phyloP scores from a whole-genome alignment of 2,113 vertebrate species.

The Rhipidura dahli region DNA sequence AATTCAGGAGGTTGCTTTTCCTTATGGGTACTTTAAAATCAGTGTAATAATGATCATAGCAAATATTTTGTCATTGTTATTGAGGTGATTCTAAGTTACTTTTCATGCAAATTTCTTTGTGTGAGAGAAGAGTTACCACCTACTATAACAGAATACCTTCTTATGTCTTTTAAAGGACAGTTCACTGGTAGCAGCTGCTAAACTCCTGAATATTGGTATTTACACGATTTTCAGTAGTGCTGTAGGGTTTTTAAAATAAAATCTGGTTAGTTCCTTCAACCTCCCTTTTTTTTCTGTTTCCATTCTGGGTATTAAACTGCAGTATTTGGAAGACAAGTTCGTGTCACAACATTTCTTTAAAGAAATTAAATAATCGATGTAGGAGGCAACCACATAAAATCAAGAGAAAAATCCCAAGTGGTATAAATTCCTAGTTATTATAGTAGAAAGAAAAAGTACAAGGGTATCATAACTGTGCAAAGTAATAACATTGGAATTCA shows the following conservation, averaged over 20 bases:
- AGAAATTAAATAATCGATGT: not conserved
- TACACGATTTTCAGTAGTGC: not conserved
- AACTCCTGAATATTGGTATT: not conserved
- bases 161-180: not conserved
- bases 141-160: not conserved
- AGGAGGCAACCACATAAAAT: not conserved
- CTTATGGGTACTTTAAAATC: not conserved
- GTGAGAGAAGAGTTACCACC: not conserved
- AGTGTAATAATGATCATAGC: not conserved
- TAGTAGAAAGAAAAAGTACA: not conserved
- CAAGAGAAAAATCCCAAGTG: not conserved
- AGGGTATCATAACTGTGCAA: not conserved
- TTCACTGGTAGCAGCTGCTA: not conserved
- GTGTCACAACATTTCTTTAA: not conserved
- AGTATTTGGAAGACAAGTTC: not conserved
- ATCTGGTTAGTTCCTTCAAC: not conserved
- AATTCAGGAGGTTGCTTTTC: not conserved
- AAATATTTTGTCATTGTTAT: not conserved
- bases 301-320: not conserved
- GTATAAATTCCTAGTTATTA: not conserved
- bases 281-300: not conserved
- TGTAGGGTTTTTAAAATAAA: not conserved
- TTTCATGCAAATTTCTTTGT: not conserved
- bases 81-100: not conserved
- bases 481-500: not conserved